A percentile compares a stretch with the other conserved stretches of the same genome.
Evolutionary conservation across 1,140 invertebrate genomes (phyloP).

Genomic region (Aricia agestis): DNA sequence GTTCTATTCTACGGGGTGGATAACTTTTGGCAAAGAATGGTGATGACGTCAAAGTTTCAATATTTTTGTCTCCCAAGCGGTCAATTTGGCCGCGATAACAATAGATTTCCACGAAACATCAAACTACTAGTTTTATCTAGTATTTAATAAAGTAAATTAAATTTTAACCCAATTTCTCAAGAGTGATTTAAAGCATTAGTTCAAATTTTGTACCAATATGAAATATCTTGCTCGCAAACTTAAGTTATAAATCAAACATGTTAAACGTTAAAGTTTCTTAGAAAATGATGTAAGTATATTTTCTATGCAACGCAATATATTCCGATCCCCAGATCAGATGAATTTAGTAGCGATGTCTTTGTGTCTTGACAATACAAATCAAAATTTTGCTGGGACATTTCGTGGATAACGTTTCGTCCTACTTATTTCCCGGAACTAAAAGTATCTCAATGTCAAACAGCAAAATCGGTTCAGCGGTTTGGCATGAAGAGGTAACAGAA

Average conservation of each 20-base stretch:
- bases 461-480: no score
- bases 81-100: no score
- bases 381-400: not conserved
- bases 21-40: not conserved
- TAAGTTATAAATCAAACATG: not conserved
- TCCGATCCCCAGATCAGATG: not conserved
- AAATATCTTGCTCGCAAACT: not conserved
- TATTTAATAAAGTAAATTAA: no score
- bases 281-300: not conserved
- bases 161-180: no score
- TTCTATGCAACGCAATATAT: not conserved
- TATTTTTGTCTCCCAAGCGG: no score
- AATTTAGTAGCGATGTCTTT: not conserved
- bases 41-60: no score
- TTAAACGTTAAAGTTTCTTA: not conserved
- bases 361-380: not conserved
- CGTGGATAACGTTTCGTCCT: not conserved
- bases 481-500: no score
- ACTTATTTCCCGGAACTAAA: not conserved
- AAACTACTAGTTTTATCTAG: no score
- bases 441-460: no score
- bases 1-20: not conserved
- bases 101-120: no score
- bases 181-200: no score
- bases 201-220: not conserved